Base-by-base conservation (phyloP, 2,888 invertebrate genomes). In the Drosophila kokeensis region DNA sequence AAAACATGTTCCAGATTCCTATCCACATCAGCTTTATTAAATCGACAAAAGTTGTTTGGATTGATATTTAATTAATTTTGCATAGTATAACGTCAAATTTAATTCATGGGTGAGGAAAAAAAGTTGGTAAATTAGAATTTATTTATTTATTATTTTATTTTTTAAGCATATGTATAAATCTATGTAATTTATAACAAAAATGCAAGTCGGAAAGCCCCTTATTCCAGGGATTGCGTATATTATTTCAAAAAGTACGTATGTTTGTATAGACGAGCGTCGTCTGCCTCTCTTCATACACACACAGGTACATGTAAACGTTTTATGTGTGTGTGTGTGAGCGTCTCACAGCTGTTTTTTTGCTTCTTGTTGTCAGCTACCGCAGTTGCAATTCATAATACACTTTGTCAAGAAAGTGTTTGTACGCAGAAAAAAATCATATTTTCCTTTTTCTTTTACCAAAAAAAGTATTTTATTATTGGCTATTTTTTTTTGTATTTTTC, bases 371-470 rank as follows among this genome's bases (percentile, higher is more conserved):
- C 27, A 50, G 40, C 59, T 70, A 53, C 67, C 73, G 21, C 71
- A 66, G 60, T 34, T 79, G 76, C 79, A 79, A 40, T 54, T 36
- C 40, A 27, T n/a, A 49, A 49, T 55, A 30, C 30, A 30, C 30
- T 30, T 30, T 10, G 30, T 30, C 30, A 10, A 3, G 30, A 30
- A 30, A 30, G 30, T 30, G 30, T 10, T 30, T 30, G 30, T 8
- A 30, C 30, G 10, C 8, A 30, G 8, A 2, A 30, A 30, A 10
- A 30, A 30, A 8, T 30, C 30, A 8, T 30, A 30, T 30, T 30
- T 30, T 30, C 2, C 10, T 30, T 2, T 30, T 30, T 30, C 0
- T 30, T 30, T 30, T 30, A 30, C 30, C 8, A 8, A 30, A 30
- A 30, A 30, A 30, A 8, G 2, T 8, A 30, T 30, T 30, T 30